Conservation (phyloP, 2,113 vertebrate species). For the Ammodytes dubius region DNA sequence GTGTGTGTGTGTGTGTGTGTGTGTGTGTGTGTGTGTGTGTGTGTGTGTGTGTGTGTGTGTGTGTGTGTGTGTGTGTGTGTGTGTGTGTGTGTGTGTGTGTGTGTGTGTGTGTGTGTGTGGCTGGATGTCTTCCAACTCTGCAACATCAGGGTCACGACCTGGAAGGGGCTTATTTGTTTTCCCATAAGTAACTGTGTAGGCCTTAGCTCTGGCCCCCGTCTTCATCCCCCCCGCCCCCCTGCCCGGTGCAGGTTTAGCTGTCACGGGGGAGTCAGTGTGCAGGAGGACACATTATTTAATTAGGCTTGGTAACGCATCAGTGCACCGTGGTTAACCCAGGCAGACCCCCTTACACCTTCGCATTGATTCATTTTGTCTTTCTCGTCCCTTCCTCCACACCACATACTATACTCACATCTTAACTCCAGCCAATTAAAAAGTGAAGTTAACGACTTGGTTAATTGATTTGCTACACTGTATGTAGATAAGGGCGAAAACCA, state of each 20-base stretch:
- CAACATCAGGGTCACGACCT: conserved; percentile 57
- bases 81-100: too few species aligned
- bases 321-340: conserved; percentile 77
- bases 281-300: conserved; percentile 79
- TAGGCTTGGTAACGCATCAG: conserved; percentile 80
- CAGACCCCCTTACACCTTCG: conserved; percentile 53
- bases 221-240: neutral
- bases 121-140: conserved; percentile 25
- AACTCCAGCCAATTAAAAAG: conserved; percentile 87
- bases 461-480: conserved; percentile 84
- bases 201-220: conserved; percentile 29
- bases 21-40: neutral
- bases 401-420: conserved; percentile 25
- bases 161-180: conserved; percentile 67
- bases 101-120: too few species aligned
- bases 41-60: neutral
- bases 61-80: too few species aligned
- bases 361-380: conserved; percentile 70
- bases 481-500: conserved; percentile 58
- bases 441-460: conserved; percentile 84
- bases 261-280: conserved; percentile 57
- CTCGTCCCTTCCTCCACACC: conserved; percentile 44
- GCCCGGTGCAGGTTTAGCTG: conserved; percentile 23
- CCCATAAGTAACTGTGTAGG: conserved; percentile 33
- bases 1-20: neutral